These are phyloP conservation scores for Corticium candelabrum DNA, from an alignment of 37 sponge, comb jelly and placozoan genomes.

Conservation along the genomic window DNA sequence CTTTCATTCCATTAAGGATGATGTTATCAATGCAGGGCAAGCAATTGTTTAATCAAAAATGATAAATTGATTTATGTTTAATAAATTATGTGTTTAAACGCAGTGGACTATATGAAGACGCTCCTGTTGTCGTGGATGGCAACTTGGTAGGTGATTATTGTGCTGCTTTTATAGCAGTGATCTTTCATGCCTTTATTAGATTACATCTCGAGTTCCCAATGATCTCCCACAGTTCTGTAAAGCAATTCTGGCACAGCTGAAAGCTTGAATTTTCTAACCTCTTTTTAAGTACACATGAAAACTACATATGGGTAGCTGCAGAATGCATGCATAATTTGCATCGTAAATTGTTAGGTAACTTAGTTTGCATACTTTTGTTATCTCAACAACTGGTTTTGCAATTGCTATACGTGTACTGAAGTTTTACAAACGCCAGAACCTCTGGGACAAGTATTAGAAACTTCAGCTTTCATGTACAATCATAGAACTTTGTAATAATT, in stretches of 20 bases:
- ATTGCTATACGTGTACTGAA: too few species aligned
- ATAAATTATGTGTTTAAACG: not conserved
- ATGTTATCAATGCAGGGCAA: constrained; percentile 60
- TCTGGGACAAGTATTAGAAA: too few species aligned
- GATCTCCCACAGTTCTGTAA: constrained; percentile 64
- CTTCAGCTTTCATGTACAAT: too few species aligned
- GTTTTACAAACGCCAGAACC: too few species aligned
- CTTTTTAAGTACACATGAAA: not conserved
- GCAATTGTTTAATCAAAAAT: not conserved
- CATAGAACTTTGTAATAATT: too few species aligned
- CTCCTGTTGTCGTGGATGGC: constrained; percentile 56
- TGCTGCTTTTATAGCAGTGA: not conserved
- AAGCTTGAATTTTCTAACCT: constrained; percentile 8
- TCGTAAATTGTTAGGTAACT: too few species aligned
- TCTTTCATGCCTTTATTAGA: constrained; percentile 6
- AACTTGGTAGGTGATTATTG: constrained; percentile 31
- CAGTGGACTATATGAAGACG: constrained; percentile 45
- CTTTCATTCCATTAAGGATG: constrained; percentile 65
- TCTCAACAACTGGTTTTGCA: too few species aligned
- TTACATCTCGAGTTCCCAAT: constrained; percentile 44
- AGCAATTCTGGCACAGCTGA: constrained; percentile 35
- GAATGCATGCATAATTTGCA: too few species aligned
- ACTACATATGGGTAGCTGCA: constrained; percentile 7
- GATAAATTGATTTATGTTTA: not conserved
- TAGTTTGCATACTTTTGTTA: too few species aligned